Percentiles rank a stretch among this genome's conserved stretches.
phyloP scores from a whole-genome alignment of 1,140 invertebrate species.

The Plectrocnemia conspersa region DNA sequence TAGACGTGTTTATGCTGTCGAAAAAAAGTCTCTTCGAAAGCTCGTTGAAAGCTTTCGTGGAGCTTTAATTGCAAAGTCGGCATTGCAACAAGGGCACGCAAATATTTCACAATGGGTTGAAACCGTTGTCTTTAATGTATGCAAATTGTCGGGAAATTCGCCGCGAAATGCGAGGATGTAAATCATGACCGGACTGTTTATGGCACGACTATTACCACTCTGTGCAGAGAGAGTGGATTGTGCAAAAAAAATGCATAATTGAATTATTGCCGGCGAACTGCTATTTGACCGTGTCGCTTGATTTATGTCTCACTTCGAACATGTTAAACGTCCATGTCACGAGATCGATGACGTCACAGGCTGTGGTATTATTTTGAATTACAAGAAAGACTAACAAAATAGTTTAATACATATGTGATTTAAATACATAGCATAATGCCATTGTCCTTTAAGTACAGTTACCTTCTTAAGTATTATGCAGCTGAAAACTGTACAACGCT shows the following conservation, averaged over 20 bases:
- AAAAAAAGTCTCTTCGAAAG: no score
- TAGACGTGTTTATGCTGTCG: no score
- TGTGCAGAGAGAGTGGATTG: background rate
- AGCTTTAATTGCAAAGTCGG: no score
- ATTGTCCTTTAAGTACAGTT: no score
- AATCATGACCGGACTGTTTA: constrained; percentile 13
- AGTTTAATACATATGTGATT: no score
- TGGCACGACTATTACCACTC: background rate
- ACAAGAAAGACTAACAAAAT: no score
- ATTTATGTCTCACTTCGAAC: constrained; percentile 11
- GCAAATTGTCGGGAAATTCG: constrained; percentile 20
- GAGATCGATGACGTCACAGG: background rate
- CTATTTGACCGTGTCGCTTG: background rate
- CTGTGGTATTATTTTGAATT: background rate
- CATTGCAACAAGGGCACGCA: constrained; percentile 16
- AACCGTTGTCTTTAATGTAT: constrained; percentile 18
- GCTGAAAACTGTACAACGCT: no score
- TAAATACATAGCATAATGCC: no score
- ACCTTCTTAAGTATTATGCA: no score
- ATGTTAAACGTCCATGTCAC: background rate
- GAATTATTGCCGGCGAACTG: constrained; percentile 3
- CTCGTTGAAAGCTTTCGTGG: no score
- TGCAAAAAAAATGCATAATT: constrained; percentile 3
- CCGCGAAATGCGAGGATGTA: constrained; percentile 3
- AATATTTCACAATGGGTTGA: constrained; percentile 14